These are phyloP conservation scores for Drosophila bocki DNA, from an alignment of 1,140 invertebrate species.

Conservation along the genomic window DNA sequence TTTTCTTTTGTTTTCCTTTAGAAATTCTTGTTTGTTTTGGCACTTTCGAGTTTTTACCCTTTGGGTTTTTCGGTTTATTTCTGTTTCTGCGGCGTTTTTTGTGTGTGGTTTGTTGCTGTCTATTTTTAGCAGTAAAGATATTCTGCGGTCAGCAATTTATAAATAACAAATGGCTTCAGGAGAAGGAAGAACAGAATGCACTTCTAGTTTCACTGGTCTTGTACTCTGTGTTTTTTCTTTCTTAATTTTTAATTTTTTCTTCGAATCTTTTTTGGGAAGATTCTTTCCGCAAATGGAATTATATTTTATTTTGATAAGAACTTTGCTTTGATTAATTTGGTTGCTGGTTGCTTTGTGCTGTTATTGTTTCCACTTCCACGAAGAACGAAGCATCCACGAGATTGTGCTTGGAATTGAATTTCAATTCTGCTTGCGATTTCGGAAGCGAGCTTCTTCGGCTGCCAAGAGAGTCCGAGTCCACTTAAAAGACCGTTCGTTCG, in stretches of 20 bases:
- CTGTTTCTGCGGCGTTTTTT: conserved; percentile 42
- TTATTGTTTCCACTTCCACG: conserved; percentile 17
- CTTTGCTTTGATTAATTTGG: conserved; percentile 20
- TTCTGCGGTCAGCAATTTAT: conserved; percentile 78
- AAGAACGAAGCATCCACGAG: conserved; percentile 24
- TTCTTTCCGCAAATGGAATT: not conserved
- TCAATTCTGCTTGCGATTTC: conserved; percentile 37
- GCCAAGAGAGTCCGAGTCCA: conserved; percentile 40
- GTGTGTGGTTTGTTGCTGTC: conserved; percentile 45
- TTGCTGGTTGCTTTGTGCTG: conserved; percentile 5
- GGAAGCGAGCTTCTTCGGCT: conserved; percentile 56
- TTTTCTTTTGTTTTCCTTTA: conserved; percentile 14
- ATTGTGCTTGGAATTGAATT: conserved; percentile 24
- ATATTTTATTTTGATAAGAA: conserved; percentile 16
- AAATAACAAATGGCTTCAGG: conserved; percentile 76
- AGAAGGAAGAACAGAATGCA: conserved; percentile 49
- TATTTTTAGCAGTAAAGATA: conserved; percentile 68
- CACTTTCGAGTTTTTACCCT: conserved; percentile 78
- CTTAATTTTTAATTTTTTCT: not conserved
- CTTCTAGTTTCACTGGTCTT: conserved; percentile 44
- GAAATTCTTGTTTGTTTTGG: conserved; percentile 54
- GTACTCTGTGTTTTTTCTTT: not conserved
- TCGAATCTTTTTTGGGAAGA: not conserved
- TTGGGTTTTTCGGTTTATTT: conserved; percentile 70
- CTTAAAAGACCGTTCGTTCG: conserved; percentile 63